Evolutionary conservation across 1,140 invertebrate species (phyloP).

Genomic region (Daktulosphaira vitifoliae): DNA sequence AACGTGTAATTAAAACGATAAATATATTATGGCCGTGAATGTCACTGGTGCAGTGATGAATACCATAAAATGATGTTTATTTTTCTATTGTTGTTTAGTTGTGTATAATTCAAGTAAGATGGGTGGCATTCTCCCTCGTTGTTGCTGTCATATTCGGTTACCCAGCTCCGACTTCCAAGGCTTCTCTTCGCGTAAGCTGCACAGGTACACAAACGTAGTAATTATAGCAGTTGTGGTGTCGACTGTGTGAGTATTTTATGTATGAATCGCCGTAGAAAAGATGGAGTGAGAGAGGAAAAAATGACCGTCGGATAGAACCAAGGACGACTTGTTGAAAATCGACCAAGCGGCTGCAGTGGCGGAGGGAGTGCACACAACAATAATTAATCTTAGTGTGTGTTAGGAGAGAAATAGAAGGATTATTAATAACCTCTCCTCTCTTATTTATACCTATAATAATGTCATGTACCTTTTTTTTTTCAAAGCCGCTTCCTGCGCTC

Average conservation of each 20-base stretch:
- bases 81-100: too few species aligned
- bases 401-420: background rate
- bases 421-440: conserved; percentile 28
- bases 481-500: conserved; percentile 24
- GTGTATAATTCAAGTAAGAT: too few species aligned
- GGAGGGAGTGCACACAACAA: background rate
- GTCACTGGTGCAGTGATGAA: too few species aligned
- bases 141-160: too few species aligned
- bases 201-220: background rate
- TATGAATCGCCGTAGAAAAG: conserved; percentile 1
- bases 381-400: conserved; percentile 22
- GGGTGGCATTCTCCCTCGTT: too few species aligned
- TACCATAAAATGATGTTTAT: too few species aligned
- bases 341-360: too few species aligned
- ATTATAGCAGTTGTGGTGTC: background rate
- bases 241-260: background rate
- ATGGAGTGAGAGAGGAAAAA: background rate
- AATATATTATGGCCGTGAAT: too few species aligned
- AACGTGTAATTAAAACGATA: too few species aligned
- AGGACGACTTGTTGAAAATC: conserved; percentile 28
- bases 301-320: conserved; percentile 21
- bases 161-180: background rate
- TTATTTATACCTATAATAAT: background rate
- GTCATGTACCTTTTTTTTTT: conserved; percentile 27
- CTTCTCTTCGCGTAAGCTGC: background rate